A percentile compares a stretch with the other conserved stretches of the same genome.
Evolutionary conservation across 2,113 vertebrate genomes (phyloP).

Genomic region (Helogale parvula): DNA sequence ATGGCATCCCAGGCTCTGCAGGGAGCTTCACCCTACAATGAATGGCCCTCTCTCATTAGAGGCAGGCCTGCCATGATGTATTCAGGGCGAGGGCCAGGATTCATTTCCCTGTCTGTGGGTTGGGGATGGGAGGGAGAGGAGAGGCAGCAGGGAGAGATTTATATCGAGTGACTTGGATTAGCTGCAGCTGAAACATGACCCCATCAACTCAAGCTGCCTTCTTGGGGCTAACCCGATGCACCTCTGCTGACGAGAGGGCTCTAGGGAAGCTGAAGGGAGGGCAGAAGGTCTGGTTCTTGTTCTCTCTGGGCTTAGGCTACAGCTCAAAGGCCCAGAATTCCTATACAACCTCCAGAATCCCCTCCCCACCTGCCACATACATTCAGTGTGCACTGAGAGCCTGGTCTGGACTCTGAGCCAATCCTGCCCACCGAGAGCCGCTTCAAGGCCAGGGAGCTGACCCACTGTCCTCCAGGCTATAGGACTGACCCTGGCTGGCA

Average conservation of each 20-base stretch:
- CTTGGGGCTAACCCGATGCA: constrained; percentile 85
- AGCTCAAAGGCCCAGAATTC: constrained; percentile 69
- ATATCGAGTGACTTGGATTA: constrained; percentile 89
- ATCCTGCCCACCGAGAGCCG: neutral
- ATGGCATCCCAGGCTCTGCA: constrained; percentile 87
- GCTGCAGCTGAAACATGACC: constrained; percentile 86
- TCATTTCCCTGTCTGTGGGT: constrained; percentile 87
- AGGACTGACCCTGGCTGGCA: neutral
- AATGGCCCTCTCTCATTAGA: constrained; percentile 91
- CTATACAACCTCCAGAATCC: constrained; percentile 58
- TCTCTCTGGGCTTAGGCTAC: constrained; percentile 51
- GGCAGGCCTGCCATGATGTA: constrained; percentile 88
- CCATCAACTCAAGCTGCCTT: constrained; percentile 87
- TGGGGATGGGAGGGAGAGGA: constrained; percentile 77
- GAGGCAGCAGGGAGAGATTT: constrained; percentile 81
- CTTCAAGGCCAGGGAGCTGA: neutral
- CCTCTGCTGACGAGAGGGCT: constrained; percentile 73
- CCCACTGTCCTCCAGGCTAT: neutral
- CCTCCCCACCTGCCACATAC: neutral
- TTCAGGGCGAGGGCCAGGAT: constrained; percentile 85
- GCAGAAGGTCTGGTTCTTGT: constrained; percentile 74
- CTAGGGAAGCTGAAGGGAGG: constrained; percentile 74
- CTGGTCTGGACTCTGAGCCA: neutral
- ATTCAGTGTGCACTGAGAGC: neutral
- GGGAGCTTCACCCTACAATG: constrained; percentile 88